These are phyloP conservation scores for Ernsta delagoae DNA, from an alignment of 2,888 invertebrate species.

Conservation along the genomic window DNA sequence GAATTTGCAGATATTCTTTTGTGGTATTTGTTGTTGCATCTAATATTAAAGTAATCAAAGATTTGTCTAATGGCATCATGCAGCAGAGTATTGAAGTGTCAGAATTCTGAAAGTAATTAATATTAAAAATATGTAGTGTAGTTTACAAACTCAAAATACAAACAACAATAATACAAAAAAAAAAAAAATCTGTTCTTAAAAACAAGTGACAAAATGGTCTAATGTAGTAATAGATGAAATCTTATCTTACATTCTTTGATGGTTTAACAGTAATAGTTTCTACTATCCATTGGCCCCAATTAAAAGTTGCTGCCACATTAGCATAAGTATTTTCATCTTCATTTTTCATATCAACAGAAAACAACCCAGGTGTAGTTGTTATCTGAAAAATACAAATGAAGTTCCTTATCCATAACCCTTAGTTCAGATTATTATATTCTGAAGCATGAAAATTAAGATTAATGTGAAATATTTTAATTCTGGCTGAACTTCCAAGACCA, in stretches of 20 bases:
- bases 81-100: conserved; percentile 67
- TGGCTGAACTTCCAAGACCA: too few species aligned
- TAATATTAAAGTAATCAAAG: conserved; percentile 82
- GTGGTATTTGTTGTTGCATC: conserved; percentile 84
- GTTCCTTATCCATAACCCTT: too few species aligned
- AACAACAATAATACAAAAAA: too few species aligned
- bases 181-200: too few species aligned
- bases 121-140: too few species aligned
- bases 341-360: conserved; percentile 84
- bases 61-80: conserved; percentile 76
- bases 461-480: too few species aligned
- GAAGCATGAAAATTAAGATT: too few species aligned
- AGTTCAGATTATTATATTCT: too few species aligned
- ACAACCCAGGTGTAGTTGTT: conserved; percentile 89
- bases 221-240: too few species aligned
- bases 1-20: conserved; percentile 84
- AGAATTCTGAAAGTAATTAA: conserved; percentile 47
- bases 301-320: conserved; percentile 87
- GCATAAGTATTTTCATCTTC: conserved; percentile 74
- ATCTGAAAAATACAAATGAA: conserved; percentile 68
- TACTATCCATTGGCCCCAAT: conserved; percentile 85
- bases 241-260: not conserved
- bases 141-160: too few species aligned
- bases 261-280: conserved; percentile 83
- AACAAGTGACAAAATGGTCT: too few species aligned